Percentiles rank a stretch among this genome's conserved stretches.
phyloP scores from a whole-genome alignment of 2,797 vertebrate species.

The Etheostoma perlongum region DNA sequence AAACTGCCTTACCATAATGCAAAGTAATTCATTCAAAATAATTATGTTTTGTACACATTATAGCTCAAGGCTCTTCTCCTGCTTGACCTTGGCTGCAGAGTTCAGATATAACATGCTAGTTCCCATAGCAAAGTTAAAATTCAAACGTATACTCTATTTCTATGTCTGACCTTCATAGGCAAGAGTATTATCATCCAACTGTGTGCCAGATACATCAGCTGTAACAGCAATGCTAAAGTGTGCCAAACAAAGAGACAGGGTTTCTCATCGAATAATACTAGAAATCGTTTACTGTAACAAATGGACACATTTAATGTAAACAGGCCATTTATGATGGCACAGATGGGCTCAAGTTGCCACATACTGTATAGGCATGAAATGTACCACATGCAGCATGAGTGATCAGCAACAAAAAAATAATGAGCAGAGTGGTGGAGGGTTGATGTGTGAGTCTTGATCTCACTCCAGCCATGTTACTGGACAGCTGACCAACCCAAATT shows the following conservation, averaged over 20 bases:
- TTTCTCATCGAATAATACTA: slow-evolving; percentile 11
- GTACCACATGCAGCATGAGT: slow-evolving; percentile 19
- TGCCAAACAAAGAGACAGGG: slow-evolving; percentile 8
- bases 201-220: slow-evolving; percentile 22
- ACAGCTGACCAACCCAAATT: slow-evolving; percentile 4
- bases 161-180: slow-evolving; percentile 61
- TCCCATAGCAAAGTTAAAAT: slow-evolving; percentile 71
- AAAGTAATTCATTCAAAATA: slow-evolving; percentile 22
- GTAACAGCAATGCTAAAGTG: slow-evolving; percentile 9
- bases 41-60: slow-evolving; percentile 15
- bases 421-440: slow-evolving; percentile 2
- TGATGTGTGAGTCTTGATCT: slow-evolving; percentile 25
- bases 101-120: slow-evolving; percentile 60
- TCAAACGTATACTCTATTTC: slow-evolving; percentile 44
- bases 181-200: slow-evolving; percentile 49
- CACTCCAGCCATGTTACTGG: slow-evolving; percentile 12
- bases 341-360: slow-evolving; percentile 41
- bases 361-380: slow-evolving; percentile 36
- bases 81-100: slow-evolving; percentile 26
- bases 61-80: slow-evolving; percentile 20
- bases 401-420: slow-evolving; percentile 19
- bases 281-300: slow-evolving; percentile 21
- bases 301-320: slow-evolving; percentile 34
- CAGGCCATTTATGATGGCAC: slow-evolving; percentile 25
- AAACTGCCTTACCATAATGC: neutral